Conservation (phyloP, 2,888 invertebrate species). For the Clanis bilineata region DNA sequence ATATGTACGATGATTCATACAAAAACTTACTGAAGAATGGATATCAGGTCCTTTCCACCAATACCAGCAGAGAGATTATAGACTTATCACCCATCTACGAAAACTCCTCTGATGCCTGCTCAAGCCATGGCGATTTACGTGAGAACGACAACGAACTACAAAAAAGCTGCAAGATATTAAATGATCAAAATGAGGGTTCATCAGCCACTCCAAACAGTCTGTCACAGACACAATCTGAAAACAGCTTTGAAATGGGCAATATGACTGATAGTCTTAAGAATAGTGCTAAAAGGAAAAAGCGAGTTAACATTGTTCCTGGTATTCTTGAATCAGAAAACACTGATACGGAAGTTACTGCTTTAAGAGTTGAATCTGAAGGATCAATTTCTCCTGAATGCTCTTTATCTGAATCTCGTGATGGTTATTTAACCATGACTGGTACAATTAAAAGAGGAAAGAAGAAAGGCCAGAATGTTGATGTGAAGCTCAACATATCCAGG, state of each 20-base stretch:
- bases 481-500: conserved; percentile 87
- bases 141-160: conserved; percentile 62
- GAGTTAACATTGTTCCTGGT: conserved; percentile 84
- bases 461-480: conserved; percentile 87
- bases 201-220: conserved; percentile 71
- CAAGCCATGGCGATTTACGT: conserved; percentile 71
- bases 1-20: conserved; percentile 40
- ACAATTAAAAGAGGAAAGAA: conserved; percentile 88
- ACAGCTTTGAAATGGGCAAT: conserved; percentile 74
- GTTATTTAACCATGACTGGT: conserved; percentile 87
- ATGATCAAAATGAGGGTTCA: conserved; percentile 64
- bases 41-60: conserved; percentile 62
- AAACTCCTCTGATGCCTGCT: conserved; percentile 78
- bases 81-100: conserved; percentile 78
- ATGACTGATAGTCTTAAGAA: conserved; percentile 72
- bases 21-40: conserved; percentile 64
- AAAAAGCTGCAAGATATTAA: conserved; percentile 59
- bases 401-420: conserved; percentile 79
- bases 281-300: conserved; percentile 80
- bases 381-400: conserved; percentile 81
- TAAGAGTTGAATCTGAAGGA: conserved; percentile 70
- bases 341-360: conserved; percentile 67
- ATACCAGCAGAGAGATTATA: conserved; percentile 70
- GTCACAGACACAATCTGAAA: conserved; percentile 77
- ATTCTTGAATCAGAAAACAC: conserved; percentile 63